A percentile compares a stretch with the other conserved stretches of the same genome.
Evolutionary conservation across 2,113 vertebrate genomes (phyloP).

Genomic region (Egretta garzetta): DNA sequence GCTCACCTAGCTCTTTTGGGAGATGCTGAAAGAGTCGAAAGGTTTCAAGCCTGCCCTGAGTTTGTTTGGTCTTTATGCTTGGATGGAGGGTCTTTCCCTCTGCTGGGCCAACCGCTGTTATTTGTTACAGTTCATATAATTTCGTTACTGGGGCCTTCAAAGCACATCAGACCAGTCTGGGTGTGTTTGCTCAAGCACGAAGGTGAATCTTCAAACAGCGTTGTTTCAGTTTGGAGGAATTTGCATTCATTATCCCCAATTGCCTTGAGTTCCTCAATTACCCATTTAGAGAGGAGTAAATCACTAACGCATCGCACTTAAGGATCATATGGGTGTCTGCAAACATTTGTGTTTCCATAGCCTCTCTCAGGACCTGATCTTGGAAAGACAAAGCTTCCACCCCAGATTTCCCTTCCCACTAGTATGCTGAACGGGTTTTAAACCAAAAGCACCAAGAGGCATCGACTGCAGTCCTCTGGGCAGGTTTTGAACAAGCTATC

Average conservation of each 20-base stretch:
- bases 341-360: not conserved
- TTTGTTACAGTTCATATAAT: not conserved
- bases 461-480: not conserved
- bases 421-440: not conserved
- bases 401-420: not conserved
- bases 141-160: not conserved
- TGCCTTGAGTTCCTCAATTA: not conserved
- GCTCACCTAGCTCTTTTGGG: not conserved
- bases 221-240: not conserved
- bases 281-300: not conserved
- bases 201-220: not conserved
- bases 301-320: not conserved
- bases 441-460: not conserved
- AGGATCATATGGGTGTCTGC: not conserved
- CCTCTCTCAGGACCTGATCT: not conserved
- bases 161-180: not conserved
- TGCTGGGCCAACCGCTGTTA: not conserved
- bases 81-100: not conserved
- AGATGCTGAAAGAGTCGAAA: not conserved
- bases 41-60: not conserved
- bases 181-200: not conserved
- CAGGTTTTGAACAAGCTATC: not conserved
- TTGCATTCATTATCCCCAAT: conserved; percentile 2
- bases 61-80: not conserved
- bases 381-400: not conserved